Evolutionary conservation across 1,140 invertebrate species (phyloP).

Genomic region (Hylaeus volcanicus): DNA sequence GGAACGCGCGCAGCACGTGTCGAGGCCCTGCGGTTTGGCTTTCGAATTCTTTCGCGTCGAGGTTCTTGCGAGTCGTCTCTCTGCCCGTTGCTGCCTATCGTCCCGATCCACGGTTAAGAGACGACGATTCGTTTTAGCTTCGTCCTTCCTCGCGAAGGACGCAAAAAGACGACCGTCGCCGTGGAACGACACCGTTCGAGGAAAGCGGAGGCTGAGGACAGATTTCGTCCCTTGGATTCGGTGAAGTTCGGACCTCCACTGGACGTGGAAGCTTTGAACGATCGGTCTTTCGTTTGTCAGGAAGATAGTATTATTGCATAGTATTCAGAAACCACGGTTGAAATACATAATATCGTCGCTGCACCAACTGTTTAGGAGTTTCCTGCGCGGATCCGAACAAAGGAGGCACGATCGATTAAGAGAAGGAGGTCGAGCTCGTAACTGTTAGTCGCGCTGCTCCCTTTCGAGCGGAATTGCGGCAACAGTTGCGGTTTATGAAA

Average conservation of each 20-base stretch:
- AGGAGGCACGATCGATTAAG: conserved; percentile 30
- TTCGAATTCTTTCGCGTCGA: neutral
- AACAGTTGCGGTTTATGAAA: conserved; percentile 81
- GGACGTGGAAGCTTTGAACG: too few relatives aligned
- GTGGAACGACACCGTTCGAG: neutral
- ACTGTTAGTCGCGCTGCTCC: conserved; percentile 73
- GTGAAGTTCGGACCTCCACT: too few relatives aligned
- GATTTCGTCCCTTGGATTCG: too few relatives aligned
- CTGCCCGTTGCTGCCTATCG: too few relatives aligned
- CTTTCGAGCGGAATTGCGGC: conserved; percentile 77
- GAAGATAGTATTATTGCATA: too few relatives aligned
- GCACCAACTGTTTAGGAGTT: too few relatives aligned
- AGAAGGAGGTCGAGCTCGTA: conserved; percentile 69
- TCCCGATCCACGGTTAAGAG: neutral
- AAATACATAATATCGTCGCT: too few relatives aligned
- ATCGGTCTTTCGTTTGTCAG: too few relatives aligned
- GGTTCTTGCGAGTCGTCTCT: neutral
- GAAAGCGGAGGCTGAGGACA: neutral
- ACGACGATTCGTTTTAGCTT: neutral
- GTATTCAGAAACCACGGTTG: too few relatives aligned
- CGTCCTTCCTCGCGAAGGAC: neutral
- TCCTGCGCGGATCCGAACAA: too few relatives aligned
- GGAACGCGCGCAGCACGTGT: conserved; percentile 43
- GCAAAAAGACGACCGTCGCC: neutral
- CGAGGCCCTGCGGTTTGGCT: neutral